Percentiles rank a stretch among this genome's conserved stretches.
Evolutionary conservation across 2,888 invertebrate species (phyloP).

Genomic region (Pherbina coryleti): DNA sequence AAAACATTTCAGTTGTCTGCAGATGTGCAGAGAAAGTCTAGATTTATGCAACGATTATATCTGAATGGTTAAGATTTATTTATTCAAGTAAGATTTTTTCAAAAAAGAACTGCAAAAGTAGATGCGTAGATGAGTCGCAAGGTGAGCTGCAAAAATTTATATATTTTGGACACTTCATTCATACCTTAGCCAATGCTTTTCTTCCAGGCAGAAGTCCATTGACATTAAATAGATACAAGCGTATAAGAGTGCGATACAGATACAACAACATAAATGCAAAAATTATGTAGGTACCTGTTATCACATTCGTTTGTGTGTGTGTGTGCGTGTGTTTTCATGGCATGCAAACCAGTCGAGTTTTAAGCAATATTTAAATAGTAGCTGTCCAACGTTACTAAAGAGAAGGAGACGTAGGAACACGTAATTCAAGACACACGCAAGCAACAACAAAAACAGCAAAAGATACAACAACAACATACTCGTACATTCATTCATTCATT

Average conservation of each 20-base stretch:
- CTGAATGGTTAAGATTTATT: no score
- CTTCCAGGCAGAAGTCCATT: conserved; percentile 64
- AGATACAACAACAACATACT: background rate
- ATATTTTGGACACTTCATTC: background rate
- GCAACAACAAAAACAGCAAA: background rate
- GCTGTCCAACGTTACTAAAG: conserved; percentile 5
- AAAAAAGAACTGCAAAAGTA: background rate
- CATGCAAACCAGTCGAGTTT: background rate
- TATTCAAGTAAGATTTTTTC: background rate
- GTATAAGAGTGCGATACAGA: background rate
- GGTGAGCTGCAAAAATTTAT: background rate
- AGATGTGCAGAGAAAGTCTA: background rate
- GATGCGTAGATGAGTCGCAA: background rate
- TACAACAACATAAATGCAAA: background rate
- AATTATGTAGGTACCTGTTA: background rate
- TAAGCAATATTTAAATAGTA: background rate
- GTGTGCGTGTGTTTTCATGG: background rate
- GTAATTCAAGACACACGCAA: conserved; percentile 21
- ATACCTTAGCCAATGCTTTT: conserved; percentile 39
- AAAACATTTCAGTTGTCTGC: background rate
- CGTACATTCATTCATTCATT: no score
- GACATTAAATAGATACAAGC: conserved; percentile 56
- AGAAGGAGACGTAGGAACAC: background rate
- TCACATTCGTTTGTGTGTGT: background rate
- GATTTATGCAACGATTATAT: background rate